Conservation (phyloP, 30 jellyfish, hydroid and myxozoan species). For the Clytia hemisphaerica region DNA sequence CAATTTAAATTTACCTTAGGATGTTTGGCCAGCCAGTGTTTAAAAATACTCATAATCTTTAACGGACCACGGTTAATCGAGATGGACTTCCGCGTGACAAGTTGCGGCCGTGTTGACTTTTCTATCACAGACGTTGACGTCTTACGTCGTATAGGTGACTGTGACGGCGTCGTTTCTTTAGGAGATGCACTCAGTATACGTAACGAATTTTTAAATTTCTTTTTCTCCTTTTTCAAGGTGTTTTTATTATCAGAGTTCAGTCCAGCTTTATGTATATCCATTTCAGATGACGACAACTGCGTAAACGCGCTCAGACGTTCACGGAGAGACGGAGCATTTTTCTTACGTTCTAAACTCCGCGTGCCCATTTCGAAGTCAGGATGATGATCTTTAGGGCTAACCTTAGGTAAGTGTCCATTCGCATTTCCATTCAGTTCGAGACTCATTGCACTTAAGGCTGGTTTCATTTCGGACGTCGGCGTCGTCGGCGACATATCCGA, state of each 20-base stretch:
- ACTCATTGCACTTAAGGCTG: not conserved
- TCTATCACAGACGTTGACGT: slow-evolving; percentile 11
- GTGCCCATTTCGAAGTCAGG: not conserved
- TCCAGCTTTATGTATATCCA: not conserved
- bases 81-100: slow-evolving; percentile 16
- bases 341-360: not conserved
- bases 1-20: slow-evolving; percentile 35
- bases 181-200: too few species aligned
- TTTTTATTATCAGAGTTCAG: too few species aligned
- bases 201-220: too few species aligned
- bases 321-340: not conserved
- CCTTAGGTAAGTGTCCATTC: not conserved
- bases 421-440: not conserved
- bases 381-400: not conserved
- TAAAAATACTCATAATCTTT: slow-evolving; percentile 72
- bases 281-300: not conserved
- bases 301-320: not conserved
- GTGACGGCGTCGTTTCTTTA: not conserved
- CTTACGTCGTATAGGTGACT: slow-evolving; percentile 7
- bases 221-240: too few species aligned
- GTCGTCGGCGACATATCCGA: not conserved
- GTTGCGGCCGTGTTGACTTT: slow-evolving; percentile 10
- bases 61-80: slow-evolving; percentile 77
- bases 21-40: slow-evolving; percentile 92
- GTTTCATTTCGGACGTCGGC: not conserved